Percentiles rank a stretch among this genome's conserved stretches.
These are phyloP conservation scores for Mustela lutreola DNA, from an alignment of 2,113 vertebrate species.

Conservation along the genomic window DNA sequence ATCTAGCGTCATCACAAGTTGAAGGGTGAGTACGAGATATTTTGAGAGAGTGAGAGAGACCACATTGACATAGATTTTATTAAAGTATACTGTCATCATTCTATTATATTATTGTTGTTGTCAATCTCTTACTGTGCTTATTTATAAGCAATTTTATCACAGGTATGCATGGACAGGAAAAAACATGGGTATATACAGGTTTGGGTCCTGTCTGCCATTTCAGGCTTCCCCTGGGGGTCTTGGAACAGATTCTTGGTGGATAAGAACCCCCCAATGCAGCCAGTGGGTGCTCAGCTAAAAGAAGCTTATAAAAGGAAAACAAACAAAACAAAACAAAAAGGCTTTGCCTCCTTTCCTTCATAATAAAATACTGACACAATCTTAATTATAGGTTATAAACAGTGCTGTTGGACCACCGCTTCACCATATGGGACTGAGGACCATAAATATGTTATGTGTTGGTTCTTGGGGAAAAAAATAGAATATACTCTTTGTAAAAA, in stretches of 20 bases:
- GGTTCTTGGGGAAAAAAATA: conserved; percentile 68
- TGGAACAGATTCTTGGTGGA: not conserved
- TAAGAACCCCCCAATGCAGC: not conserved
- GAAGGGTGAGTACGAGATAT: not conserved
- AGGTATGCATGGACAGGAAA: not conserved
- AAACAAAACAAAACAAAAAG: not conserved
- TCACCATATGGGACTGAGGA: conserved; percentile 49
- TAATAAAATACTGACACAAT: conserved; percentile 73
- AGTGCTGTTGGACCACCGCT: conserved; percentile 51
- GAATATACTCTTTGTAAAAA: conserved; percentile 62
- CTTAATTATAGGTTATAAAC: conserved; percentile 77
- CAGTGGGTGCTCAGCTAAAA: conserved; percentile 27
- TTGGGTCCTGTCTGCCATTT: not conserved
- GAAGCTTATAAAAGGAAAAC: conserved; percentile 60
- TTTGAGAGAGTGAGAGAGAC: not conserved
- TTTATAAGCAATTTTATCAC: not conserved
- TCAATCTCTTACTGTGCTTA: not conserved
- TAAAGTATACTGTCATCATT: not conserved
- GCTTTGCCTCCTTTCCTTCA: conserved; percentile 56
- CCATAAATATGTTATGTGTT: conserved; percentile 73
- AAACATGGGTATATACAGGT: not conserved
- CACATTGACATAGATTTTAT: not conserved
- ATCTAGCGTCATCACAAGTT: not conserved
- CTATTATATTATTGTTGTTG: not conserved
- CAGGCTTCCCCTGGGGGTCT: not conserved